phyloP scores from a whole-genome alignment of 2,113 vertebrate genomes.

The Numenius arquata region DNA sequence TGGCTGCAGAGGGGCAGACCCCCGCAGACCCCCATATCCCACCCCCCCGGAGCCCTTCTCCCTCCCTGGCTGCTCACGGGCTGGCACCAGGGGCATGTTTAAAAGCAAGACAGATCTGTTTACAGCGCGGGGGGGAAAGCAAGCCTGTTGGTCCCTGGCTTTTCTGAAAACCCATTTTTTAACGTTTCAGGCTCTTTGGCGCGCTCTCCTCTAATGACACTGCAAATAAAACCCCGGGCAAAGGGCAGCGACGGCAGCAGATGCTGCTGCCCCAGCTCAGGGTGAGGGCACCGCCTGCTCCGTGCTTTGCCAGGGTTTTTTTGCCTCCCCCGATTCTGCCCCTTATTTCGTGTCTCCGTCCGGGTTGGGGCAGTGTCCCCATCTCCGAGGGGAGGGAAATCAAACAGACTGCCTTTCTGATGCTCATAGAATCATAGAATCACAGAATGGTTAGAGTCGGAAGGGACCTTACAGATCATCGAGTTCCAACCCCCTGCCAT shows the following conservation, averaged over 20 bases:
- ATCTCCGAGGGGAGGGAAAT: too few relatives aligned
- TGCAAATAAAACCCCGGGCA: not conserved
- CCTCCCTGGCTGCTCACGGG: not conserved
- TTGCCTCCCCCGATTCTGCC: not conserved
- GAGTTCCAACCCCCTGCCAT: too few relatives aligned
- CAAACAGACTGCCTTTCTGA: not conserved
- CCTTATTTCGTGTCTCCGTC: fast-evolving
- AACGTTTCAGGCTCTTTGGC: not conserved
- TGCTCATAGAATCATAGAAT: too few relatives aligned
- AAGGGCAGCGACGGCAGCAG: not conserved
- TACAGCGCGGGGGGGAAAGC: not conserved
- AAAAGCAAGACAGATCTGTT: not conserved
- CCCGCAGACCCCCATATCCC: fast-evolving
- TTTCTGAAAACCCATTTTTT: not conserved
- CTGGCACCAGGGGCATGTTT: not conserved
- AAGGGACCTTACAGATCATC: too few relatives aligned
- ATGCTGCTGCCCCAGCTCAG: not conserved
- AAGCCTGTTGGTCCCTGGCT: not conserved
- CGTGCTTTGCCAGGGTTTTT: not conserved
- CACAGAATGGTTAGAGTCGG: too few relatives aligned
- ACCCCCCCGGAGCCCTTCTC: not conserved
- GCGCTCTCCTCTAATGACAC: fast-evolving
- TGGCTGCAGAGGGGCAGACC: not conserved
- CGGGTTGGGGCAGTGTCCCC: not conserved
- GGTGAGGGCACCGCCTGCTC: not conserved